Percentiles rank a stretch among this genome's conserved stretches.
These are phyloP conservation scores for Rhodophaea formosa DNA, from an alignment of 2,888 invertebrate species.

Conservation along the genomic window DNA sequence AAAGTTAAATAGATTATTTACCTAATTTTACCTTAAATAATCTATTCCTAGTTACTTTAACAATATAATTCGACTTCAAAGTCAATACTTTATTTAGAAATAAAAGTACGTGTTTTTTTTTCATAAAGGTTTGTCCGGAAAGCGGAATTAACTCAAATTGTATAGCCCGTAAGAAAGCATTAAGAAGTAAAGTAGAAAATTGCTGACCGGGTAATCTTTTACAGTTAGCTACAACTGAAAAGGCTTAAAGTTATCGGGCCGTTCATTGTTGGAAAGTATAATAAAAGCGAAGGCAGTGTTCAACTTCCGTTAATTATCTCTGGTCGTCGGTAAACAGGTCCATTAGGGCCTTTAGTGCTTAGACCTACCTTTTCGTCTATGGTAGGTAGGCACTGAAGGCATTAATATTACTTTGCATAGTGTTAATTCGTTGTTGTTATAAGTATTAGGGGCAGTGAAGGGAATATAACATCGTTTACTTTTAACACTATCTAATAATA, in stretches of 20 bases:
- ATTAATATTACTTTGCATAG: too few relatives aligned
- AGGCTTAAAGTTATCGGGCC: slow-evolving; percentile 6
- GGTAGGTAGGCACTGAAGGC: too few relatives aligned
- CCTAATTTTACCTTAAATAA: too few relatives aligned
- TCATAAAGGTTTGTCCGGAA: neutral
- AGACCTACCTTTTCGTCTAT: neutral
- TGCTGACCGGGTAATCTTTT: neutral
- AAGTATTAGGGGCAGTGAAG: too few relatives aligned
- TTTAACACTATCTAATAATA: too few relatives aligned
- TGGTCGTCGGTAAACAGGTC: slow-evolving; percentile 13
- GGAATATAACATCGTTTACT: too few relatives aligned
- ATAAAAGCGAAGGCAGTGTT: slow-evolving; percentile 3
- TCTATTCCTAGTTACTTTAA: too few relatives aligned
- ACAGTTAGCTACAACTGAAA: slow-evolving; percentile 9
- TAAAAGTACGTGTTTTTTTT: too few relatives aligned
- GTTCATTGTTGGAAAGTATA: slow-evolving; percentile 2
- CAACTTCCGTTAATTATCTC: slow-evolving; percentile 15
- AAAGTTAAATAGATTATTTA: too few relatives aligned
- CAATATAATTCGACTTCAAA: too few relatives aligned
- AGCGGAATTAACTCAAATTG: neutral
- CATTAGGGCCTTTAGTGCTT: neutral
- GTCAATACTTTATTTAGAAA: too few relatives aligned
- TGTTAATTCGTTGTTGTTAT: too few relatives aligned
- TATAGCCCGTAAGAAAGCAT: neutral
- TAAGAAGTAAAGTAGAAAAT: neutral